Conservation (phyloP, 2,113 vertebrate species). For the Zapus hudsonius region DNA sequence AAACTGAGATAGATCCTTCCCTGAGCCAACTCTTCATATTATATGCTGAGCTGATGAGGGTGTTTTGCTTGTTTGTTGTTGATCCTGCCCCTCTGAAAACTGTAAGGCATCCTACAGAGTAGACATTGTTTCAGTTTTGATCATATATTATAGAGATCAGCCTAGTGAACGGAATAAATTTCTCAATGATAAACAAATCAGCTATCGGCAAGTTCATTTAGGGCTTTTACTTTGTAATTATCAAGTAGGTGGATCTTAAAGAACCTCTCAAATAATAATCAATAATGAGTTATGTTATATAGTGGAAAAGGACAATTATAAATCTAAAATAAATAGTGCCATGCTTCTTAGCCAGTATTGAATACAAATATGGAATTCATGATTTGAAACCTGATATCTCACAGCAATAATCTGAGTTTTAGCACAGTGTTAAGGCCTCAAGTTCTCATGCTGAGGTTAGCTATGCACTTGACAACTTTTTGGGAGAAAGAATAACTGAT, state of each 20-base stretch:
- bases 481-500: conserved; percentile 5
- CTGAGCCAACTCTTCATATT: neutral
- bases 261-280: neutral
- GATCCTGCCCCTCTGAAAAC: neutral
- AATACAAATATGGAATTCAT: neutral
- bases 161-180: neutral
- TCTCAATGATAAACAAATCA: conserved; percentile 22
- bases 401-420: neutral
- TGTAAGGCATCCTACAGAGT: neutral
- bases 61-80: neutral
- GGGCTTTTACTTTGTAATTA: conserved; percentile 2
- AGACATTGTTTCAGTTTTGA: conserved; percentile 7
- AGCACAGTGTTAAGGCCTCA: neutral
- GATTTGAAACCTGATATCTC: neutral
- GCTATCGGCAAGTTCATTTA: neutral
- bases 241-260: neutral
- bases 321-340: neutral
- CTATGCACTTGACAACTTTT: neutral
- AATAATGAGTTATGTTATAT: neutral
- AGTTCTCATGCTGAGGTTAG: neutral
- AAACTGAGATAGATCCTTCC: neutral
- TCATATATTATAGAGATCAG: neutral
- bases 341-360: neutral
- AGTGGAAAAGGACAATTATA: neutral
- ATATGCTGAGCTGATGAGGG: neutral